Evolutionary conservation across 2,797 vertebrate genomes (phyloP), one percentile per base, ranked within the genome.

Genomic region (Chaenodraco wilsoni): DNA sequence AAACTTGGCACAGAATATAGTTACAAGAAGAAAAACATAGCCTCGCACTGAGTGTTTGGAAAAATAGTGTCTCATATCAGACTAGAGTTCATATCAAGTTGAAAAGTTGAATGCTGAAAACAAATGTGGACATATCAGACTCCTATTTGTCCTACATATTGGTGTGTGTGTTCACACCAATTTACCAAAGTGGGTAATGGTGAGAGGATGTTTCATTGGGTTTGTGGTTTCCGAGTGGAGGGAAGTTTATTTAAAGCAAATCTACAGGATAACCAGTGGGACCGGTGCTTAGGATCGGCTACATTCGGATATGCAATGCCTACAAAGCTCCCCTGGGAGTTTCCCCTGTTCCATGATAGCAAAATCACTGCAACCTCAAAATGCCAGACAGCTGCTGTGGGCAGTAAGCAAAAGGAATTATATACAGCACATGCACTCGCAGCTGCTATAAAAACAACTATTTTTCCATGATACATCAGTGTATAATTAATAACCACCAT

Each of bases 361-460:
- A 86, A 90, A 93, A 93, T 92, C 84, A 74, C 68, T 80, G 81
- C 74, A 79, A 76, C 87, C 91, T 91, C 83, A 89, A 92, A 92
- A 92, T 94, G 88, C 84, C 89, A 89, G 86, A 89, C 92, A 92
- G 88, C 90, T 91, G 89, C 83, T 87, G 82, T 78, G 85, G 81
- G 54, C 69, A 84, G 78, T 58, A 68, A 48, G 74, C 44, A 41
- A 69, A 60, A 72, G 72, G 69, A 83, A 75, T 65, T 57, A 75
- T 52, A 77, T 64, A 66, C 51, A 48, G 27, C 72, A 68, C 37
- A 9, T 69, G 65, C 52, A 57, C 81, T 74, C 69, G 63, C 83
- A 76, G 84, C 82, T 84, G 82, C 79, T 79, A 52, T 76, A 70
- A 76, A 89, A 83, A 69, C 55, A 82, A 45, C n/a, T 9, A 3